Evolutionary conservation across 1,140 invertebrate genomes (phyloP).

Genomic region (Delia radicum): DNA sequence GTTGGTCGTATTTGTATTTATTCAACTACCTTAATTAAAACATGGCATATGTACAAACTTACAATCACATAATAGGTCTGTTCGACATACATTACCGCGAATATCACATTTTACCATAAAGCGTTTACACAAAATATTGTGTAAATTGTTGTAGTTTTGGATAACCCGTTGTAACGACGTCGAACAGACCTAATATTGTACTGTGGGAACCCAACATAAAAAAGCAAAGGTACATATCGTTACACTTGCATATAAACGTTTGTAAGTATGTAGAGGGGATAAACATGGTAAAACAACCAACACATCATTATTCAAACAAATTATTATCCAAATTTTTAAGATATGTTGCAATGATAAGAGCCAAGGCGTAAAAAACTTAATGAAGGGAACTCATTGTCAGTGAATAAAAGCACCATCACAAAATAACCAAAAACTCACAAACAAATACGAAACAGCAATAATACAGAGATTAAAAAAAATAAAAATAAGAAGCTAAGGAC

Average conservation of each 20-base stretch:
- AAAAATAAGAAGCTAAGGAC: not conserved
- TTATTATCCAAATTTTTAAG: slow-evolving; percentile 21
- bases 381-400: slow-evolving; percentile 7
- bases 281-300: not conserved
- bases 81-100: too few relatives aligned
- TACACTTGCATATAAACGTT: not conserved
- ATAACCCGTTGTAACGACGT: too few relatives aligned
- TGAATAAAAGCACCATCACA: too few relatives aligned
- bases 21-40: not conserved
- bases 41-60: too few relatives aligned
- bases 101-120: too few relatives aligned
- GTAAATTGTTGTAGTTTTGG: too few relatives aligned
- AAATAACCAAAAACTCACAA: not conserved
- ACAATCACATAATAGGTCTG: too few relatives aligned
- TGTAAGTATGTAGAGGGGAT: not conserved
- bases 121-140: too few relatives aligned
- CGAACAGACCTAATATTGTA: too few relatives aligned
- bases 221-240: not conserved
- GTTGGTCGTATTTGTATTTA: not conserved
- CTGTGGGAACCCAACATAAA: not conserved
- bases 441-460: not conserved
- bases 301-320: slow-evolving; percentile 23
- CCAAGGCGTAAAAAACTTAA: slow-evolving; percentile 19
- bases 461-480: not conserved
- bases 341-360: slow-evolving; percentile 18